Conservation (phyloP, 2,888 invertebrate genomes). For the Eurytoma californica region DNA sequence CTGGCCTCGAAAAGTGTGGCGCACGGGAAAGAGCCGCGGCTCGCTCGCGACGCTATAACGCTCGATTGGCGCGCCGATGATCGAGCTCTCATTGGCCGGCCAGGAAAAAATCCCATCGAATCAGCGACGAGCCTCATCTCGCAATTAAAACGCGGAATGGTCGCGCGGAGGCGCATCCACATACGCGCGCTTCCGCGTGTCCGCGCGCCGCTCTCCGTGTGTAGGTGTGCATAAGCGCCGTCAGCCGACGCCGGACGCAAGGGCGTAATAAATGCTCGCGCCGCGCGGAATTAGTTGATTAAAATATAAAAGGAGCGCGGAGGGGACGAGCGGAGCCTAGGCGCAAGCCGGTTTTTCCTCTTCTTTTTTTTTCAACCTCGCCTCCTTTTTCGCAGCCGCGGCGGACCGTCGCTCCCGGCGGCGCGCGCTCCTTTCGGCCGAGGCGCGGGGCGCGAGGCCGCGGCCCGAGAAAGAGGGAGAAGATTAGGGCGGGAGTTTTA, state of each 20-base stretch:
- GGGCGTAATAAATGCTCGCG: slow-evolving; percentile 73
- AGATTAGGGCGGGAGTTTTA: slow-evolving; percentile 57
- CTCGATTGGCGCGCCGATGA: slow-evolving; percentile 57
- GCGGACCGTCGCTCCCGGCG: not conserved
- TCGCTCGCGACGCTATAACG: slow-evolving; percentile 1
- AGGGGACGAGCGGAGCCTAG: slow-evolving; percentile 58
- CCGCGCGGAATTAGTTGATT: slow-evolving; percentile 75
- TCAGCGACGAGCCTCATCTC: slow-evolving; percentile 71
- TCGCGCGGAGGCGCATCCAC: slow-evolving; percentile 58
- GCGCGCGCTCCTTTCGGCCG: slow-evolving; percentile 45
- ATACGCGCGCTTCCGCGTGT: not conserved
- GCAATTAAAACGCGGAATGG: slow-evolving; percentile 72
- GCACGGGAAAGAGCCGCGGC: slow-evolving; percentile 9
- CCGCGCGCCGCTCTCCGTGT: slow-evolving; percentile 31
- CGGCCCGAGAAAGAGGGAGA: slow-evolving; percentile 46
- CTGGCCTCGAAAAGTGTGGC: slow-evolving; percentile 40
- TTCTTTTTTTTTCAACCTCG: not conserved
- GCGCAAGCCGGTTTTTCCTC: slow-evolving; percentile 25
- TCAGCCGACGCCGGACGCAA: slow-evolving; percentile 60
- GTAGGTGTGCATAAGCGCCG: slow-evolving; percentile 35
- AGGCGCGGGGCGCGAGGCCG: slow-evolving; percentile 25
- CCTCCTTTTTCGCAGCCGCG: slow-evolving; percentile 37
- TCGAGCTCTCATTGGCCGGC: slow-evolving; percentile 71
- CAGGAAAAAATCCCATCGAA: slow-evolving; percentile 72
- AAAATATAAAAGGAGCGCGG: slow-evolving; percentile 73